phyloP scores from a whole-genome alignment of 2,888 invertebrate genomes.

The Sinohyriopsis cumingii region DNA sequence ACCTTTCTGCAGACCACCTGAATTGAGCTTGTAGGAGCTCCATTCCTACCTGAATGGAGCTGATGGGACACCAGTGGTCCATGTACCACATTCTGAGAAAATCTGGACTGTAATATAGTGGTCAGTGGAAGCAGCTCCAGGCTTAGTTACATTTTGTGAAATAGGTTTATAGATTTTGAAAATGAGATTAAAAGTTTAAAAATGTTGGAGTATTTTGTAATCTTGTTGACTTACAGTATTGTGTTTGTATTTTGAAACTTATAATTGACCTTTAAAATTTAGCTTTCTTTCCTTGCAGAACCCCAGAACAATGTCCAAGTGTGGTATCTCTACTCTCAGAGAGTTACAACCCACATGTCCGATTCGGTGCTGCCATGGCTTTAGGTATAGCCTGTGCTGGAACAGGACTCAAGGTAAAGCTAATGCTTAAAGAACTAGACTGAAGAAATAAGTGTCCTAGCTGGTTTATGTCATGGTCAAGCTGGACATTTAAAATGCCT shows the following conservation, averaged over 20 bases:
- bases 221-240: background rate
- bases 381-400: conserved; percentile 99
- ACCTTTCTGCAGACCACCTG: no score
- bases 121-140: no score
- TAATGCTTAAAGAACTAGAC: background rate
- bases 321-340: conserved; percentile 97
- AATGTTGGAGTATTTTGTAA: background rate
- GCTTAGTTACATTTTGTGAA: no score
- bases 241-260: background rate
- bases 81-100: no score
- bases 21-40: no score
- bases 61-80: no score
- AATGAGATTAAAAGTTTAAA: background rate
- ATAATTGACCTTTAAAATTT: background rate
- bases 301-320: conserved; percentile 94
- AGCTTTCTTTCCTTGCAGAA: conserved; percentile 75
- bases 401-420: conserved; percentile 83
- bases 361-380: conserved; percentile 99
- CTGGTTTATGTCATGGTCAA: background rate
- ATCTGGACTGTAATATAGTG: no score
- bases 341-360: conserved; percentile 98
- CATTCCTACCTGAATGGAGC: no score
- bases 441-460: background rate
- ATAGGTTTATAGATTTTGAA: no score
- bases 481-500: background rate